Evolutionary conservation across 2,113 vertebrate genomes (phyloP).

Genomic region (Syrmaticus mikado): DNA sequence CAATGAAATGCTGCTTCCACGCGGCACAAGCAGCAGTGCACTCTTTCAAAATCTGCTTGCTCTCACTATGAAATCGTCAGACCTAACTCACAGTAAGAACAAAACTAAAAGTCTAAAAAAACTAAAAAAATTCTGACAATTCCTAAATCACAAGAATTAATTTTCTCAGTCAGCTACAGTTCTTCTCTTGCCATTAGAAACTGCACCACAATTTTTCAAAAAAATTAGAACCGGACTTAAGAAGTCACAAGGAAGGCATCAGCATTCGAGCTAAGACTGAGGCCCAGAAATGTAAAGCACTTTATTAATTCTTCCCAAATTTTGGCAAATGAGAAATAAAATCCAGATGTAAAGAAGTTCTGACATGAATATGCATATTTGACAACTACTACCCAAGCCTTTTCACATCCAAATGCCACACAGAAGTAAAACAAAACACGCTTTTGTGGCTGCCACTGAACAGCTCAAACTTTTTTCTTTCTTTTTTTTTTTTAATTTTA

Average conservation of each 20-base stretch:
- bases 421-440: not conserved
- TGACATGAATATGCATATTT: not conserved
- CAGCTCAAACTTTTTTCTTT: constrained; percentile 34
- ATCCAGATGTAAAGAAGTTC: not conserved
- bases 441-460: constrained; percentile 13
- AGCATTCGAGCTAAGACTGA: not conserved
- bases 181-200: not conserved
- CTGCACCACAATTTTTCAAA: not conserved
- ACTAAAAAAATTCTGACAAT: not conserved
- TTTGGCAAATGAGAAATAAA: not conserved
- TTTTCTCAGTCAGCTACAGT: not conserved
- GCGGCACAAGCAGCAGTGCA: not conserved
- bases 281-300: not conserved
- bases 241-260: not conserved
- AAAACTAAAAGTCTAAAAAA: not conserved
- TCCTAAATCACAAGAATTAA: not conserved
- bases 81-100: not conserved
- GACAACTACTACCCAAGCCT: constrained; percentile 11
- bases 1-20: not conserved
- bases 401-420: not conserved
- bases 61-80: not conserved
- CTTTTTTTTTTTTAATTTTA: constrained; percentile 69
- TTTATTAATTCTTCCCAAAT: not conserved
- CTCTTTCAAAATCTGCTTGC: not conserved
- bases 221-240: not conserved